phyloP scores from a whole-genome alignment of 2,797 vertebrate species.

The Psittacula derbiana region DNA sequence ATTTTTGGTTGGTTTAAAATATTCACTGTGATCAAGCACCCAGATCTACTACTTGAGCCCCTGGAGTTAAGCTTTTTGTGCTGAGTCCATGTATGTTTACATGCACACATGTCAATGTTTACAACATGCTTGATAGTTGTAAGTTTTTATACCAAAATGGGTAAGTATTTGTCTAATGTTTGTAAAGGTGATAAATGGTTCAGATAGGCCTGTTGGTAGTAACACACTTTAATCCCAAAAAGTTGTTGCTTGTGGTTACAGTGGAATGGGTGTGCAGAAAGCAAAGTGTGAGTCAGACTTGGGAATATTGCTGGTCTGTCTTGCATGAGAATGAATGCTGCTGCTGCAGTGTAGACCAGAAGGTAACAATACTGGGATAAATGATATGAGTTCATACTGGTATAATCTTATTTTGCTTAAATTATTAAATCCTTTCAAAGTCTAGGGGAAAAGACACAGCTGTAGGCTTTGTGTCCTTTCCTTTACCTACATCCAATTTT shows the following conservation, averaged over 20 bases:
- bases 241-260: background rate
- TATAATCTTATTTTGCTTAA: background rate
- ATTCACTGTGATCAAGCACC: background rate
- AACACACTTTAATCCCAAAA: background rate
- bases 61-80: background rate
- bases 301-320: background rate
- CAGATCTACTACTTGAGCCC: background rate
- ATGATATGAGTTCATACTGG: background rate
- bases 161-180: background rate
- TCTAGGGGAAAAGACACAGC: background rate
- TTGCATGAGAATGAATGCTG: background rate
- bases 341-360: background rate
- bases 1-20: background rate
- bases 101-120: rapidly evolving
- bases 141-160: background rate
- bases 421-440: background rate
- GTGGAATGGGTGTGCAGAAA: background rate
- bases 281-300: background rate
- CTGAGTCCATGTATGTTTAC: rapidly evolving
- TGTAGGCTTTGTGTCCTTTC: background rate
- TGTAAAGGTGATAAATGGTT: background rate
- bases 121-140: background rate
- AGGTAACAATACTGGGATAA: background rate
- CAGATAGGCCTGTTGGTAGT: background rate
- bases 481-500: background rate